These are phyloP conservation scores for Cebidichthys violaceus DNA, from an alignment of 2,113 vertebrate species.

Conservation along the genomic window DNA sequence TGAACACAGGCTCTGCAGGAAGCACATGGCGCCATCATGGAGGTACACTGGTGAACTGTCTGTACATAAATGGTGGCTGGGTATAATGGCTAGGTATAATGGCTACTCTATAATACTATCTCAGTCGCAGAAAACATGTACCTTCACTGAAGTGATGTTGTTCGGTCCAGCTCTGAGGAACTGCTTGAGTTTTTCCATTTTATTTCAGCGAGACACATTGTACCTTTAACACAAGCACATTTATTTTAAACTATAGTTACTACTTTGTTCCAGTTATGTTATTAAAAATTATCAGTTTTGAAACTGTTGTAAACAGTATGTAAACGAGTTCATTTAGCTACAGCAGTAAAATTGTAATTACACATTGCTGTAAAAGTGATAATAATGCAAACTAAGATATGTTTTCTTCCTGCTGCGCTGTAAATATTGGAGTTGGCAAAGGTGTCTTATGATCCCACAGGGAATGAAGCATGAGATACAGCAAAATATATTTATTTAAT, in stretches of 20 bases:
- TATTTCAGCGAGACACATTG: background rate
- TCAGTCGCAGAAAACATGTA: background rate
- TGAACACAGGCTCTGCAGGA: slow-evolving; percentile 12
- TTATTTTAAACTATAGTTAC: background rate
- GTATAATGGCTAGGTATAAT: background rate
- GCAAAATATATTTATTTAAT: background rate
- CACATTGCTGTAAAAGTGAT: background rate
- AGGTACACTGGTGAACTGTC: slow-evolving; percentile 11
- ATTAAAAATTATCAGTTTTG: background rate
- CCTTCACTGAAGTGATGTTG: background rate
- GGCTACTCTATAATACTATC: background rate
- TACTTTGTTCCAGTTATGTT: background rate
- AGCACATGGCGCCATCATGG: background rate
- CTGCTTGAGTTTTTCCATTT: background rate
- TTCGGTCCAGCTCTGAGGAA: background rate
- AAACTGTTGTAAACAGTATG: background rate
- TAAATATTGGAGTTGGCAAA: background rate
- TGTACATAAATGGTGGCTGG: slow-evolving; percentile 1
- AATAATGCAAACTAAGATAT: background rate
- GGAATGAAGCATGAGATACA: background rate
- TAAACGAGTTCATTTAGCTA: background rate
- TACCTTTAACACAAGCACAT: background rate
- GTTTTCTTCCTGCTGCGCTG: background rate
- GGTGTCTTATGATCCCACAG: background rate
- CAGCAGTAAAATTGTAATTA: background rate